Evolutionary conservation across 2,888 invertebrate genomes (phyloP).

Genomic region (Lasioglossum villosulum): DNA sequence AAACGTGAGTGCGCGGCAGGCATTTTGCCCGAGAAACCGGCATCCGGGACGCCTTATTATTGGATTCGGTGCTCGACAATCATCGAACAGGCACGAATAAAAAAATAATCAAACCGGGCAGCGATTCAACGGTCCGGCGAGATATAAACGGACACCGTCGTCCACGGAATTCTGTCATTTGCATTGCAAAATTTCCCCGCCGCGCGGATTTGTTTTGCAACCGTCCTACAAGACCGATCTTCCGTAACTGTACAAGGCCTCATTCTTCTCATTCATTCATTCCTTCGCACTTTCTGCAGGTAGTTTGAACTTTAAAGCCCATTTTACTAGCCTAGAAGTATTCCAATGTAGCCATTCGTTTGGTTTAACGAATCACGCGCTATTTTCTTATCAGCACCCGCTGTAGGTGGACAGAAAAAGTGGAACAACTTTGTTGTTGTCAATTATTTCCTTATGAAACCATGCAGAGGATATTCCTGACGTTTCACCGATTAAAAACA

Average conservation of each 20-base stretch:
- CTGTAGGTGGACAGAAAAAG: background rate
- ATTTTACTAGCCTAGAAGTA: background rate
- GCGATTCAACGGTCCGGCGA: background rate
- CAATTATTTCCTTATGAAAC: background rate
- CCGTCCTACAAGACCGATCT: background rate
- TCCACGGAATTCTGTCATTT: background rate
- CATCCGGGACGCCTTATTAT: conserved; percentile 37
- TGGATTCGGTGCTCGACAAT: conserved; percentile 26
- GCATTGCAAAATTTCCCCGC: background rate
- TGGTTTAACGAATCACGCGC: background rate
- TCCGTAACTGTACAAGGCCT: background rate
- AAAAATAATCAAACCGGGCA: background rate
- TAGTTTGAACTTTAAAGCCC: background rate
- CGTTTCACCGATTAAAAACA: background rate
- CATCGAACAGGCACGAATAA: background rate
- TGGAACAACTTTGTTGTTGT: background rate
- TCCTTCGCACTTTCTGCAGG: background rate
- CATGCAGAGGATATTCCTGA: background rate
- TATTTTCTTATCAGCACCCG: background rate
- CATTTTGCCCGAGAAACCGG: conserved; percentile 12
- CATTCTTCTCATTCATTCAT: background rate
- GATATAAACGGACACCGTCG: background rate
- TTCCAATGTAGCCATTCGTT: background rate
- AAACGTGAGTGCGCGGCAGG: background rate
- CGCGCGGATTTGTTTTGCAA: background rate